phyloP scores from a whole-genome alignment of 2,888 invertebrate species.

The Coelopa pilipes region DNA sequence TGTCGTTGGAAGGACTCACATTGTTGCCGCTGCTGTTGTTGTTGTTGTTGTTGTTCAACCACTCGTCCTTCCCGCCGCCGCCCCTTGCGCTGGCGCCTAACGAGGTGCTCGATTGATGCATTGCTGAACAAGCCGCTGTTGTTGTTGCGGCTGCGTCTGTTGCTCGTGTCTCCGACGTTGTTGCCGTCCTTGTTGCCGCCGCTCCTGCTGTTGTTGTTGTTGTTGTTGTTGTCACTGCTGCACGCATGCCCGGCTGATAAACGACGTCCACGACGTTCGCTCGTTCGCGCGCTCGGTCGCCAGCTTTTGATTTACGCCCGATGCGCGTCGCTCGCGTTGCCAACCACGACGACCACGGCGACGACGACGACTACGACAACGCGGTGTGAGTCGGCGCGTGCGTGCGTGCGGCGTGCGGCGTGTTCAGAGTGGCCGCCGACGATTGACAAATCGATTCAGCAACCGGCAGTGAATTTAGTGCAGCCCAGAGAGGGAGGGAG shows the following conservation, averaged over 20 bases:
- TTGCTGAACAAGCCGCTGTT: not conserved
- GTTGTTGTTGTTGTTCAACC: not conserved
- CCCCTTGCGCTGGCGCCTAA: not conserved
- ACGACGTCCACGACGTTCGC: not conserved
- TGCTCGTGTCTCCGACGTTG: not conserved
- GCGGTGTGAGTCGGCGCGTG: not conserved
- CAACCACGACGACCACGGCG: not conserved
- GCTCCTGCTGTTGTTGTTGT: not conserved
- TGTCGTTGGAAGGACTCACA: too few species aligned
- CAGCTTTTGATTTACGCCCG: not conserved
- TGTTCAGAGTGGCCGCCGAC: not conserved
- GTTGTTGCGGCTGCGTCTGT: not conserved
- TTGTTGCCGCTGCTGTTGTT: not conserved
- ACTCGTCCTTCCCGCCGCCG: not conserved
- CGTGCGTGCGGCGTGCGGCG: not conserved
- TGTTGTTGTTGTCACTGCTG: not conserved
- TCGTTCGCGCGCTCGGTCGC: not conserved
- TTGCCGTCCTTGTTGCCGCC: not conserved
- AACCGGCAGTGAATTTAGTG: too few species aligned
- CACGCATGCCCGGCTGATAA: conserved; percentile 7
- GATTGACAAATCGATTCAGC: not conserved
- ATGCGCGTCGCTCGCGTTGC: not conserved
- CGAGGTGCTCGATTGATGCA: conserved; percentile 2
- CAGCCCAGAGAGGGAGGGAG: too few species aligned
- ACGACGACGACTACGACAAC: not conserved